These are phyloP conservation scores for Perca flavescens DNA, from an alignment of 2,113 vertebrate species.

Conservation along the genomic window DNA sequence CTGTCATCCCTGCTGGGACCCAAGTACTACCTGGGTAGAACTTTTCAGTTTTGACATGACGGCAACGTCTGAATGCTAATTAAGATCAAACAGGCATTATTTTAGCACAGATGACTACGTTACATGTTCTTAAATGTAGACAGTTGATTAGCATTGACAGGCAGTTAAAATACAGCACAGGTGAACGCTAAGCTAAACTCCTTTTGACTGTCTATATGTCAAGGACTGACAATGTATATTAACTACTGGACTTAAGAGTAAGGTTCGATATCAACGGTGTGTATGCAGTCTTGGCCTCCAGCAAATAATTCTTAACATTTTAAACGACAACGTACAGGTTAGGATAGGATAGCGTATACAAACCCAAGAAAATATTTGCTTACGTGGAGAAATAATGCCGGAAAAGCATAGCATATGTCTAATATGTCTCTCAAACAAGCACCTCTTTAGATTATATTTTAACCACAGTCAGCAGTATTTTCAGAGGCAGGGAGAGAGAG, in stretches of 20 bases:
- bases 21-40: slow-evolving; percentile 34
- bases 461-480: slow-evolving; percentile 66
- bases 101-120: background rate
- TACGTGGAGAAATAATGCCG: slow-evolving; percentile 36
- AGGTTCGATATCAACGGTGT: slow-evolving; percentile 29
- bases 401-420: slow-evolving; percentile 26
- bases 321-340: background rate
- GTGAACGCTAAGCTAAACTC: slow-evolving; percentile 1
- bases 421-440: slow-evolving; percentile 50
- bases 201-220: slow-evolving; percentile 6
- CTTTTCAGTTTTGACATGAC: slow-evolving; percentile 14
- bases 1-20: slow-evolving; percentile 54
- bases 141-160: slow-evolving; percentile 27
- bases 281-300: slow-evolving; percentile 4
- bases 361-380: slow-evolving; percentile 62
- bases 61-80: slow-evolving; percentile 49
- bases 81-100: slow-evolving; percentile 22
- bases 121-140: slow-evolving; percentile 3
- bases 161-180: background rate
- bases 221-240: background rate
- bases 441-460: slow-evolving; percentile 62
- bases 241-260: background rate
- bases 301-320: slow-evolving; percentile 32
- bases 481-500: slow-evolving; percentile 13
- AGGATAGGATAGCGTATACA: background rate